Conservation (phyloP, 2,888 invertebrate species). For the Argyra leucocephala region DNA sequence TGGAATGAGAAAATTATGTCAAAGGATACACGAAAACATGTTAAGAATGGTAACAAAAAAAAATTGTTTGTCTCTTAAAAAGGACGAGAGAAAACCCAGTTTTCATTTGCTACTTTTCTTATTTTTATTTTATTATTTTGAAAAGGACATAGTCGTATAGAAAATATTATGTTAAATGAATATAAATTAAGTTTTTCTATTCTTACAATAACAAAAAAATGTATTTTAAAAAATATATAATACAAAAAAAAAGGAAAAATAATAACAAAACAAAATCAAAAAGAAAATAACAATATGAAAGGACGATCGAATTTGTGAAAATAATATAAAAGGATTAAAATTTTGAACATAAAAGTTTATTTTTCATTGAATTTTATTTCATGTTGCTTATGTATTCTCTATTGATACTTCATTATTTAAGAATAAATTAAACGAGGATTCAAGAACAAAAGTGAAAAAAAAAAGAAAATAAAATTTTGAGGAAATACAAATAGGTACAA, state of each 20-base stretch:
- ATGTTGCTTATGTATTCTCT: not conserved
- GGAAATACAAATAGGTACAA: not conserved
- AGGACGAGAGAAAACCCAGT: not conserved
- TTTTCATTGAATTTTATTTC: not conserved
- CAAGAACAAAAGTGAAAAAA: not conserved
- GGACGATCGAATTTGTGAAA: constrained; percentile 1
- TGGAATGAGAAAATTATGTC: too few relatives aligned
- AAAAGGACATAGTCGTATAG: not conserved
- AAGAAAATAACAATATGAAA: not conserved
- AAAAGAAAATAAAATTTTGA: not conserved
- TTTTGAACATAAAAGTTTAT: constrained; percentile 2
- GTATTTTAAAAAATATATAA: too few relatives aligned
- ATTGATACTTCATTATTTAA: constrained; percentile 3
- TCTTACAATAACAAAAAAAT: not conserved
- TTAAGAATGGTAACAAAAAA: not conserved
- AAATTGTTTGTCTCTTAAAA: not conserved
- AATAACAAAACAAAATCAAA: too few relatives aligned
- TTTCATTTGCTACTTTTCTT: too few relatives aligned
- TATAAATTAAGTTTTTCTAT: not conserved
- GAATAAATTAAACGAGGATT: not conserved
- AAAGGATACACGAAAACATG: not conserved
- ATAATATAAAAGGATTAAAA: not conserved
- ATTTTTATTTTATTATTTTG: too few relatives aligned
- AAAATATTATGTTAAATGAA: not conserved
- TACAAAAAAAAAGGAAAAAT: too few relatives aligned